Percentiles rank a stretch among this genome's conserved stretches.
These are phyloP conservation scores for Drosophila falleni DNA, from an alignment of 2,888 invertebrate species.

Conservation along the genomic window DNA sequence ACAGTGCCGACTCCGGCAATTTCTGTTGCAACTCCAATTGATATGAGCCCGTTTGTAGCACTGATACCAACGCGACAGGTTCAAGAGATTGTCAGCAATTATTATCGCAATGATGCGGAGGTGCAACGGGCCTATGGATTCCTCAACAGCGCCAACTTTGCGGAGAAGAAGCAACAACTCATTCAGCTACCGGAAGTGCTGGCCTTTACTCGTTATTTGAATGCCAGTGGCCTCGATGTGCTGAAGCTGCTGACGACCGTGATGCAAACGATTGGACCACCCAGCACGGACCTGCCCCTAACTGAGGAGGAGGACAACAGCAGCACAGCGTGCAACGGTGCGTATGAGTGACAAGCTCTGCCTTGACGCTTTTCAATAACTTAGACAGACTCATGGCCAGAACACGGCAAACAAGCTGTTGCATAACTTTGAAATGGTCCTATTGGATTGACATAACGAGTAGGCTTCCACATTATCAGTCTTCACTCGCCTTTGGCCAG, in stretches of 20 bases:
- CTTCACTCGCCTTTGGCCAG: constrained; percentile 26
- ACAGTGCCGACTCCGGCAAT: neutral
- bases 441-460: too few relatives aligned
- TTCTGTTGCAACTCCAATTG: constrained; percentile 62
- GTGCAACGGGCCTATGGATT: constrained; percentile 82
- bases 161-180: constrained; percentile 72
- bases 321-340: constrained; percentile 48
- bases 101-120: constrained; percentile 82
- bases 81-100: constrained; percentile 77
- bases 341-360: constrained; percentile 43
- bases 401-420: constrained; percentile 28
- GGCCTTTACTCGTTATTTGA: constrained; percentile 81
- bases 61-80: constrained; percentile 81
- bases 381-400: neutral
- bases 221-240: constrained; percentile 83
- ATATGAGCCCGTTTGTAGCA: constrained; percentile 82
- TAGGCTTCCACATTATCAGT: constrained; percentile 25
- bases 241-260: constrained; percentile 71
- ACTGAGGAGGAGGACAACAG: constrained; percentile 5
- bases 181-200: constrained; percentile 80
- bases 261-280: constrained; percentile 53
- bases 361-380: neutral
- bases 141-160: constrained; percentile 76
- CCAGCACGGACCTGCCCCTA: neutral
- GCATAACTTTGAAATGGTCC: constrained; percentile 44